Base-by-base conservation (phyloP, 1,140 invertebrate species). In the Hirudo medicinalis region DNA sequence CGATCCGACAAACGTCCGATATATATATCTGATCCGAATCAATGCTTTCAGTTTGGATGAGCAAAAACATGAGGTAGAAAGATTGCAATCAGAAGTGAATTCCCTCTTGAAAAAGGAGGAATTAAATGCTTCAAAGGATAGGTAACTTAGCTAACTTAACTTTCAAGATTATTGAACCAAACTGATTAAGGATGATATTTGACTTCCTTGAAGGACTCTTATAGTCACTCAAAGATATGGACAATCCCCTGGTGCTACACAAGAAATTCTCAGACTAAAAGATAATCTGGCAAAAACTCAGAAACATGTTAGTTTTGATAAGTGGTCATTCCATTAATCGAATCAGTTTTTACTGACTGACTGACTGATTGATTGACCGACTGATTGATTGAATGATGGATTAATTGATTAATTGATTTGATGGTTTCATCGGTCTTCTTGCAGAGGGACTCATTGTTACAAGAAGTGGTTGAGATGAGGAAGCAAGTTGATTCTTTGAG, bases 251-350 rank as follows among this genome's bases (percentile, higher is more conserved):
- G 29, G 57, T 63, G 57, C 57, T 22, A 25, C 57, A 13, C 57
- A 63, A 63, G 57, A 63, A 32, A 63, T 63, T 32, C 57, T 63
- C 57, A 63, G 29, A 22, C 20, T 63, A 20, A 63, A 63, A n/a
- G 57, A 63, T 19, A 63, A 63, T 25, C 22, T 63, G 9, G 17
- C 15, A 22, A 63, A 49, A 63, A 63, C 57, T 63, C 57, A 32
- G 29, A 63, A 63, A 20, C 22, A 63, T 20, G 57, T 49, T 49
- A 13, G 57, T 63, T 63, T 15, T 22, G 0, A 22, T 11, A 25
- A 63, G 6, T 32, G 29, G 11, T 63, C 9, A 63, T 63, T 22
- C 9, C 20, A 63, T 63, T 63, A 63, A 63, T 32, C 1, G 29
- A 25, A 63, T 25, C 29, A 8, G 15, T n/a, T 25, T 25, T n/a